Percentiles rank a stretch among this genome's conserved stretches.
phyloP scores from a whole-genome alignment of 2,888 invertebrate genomes.

The Eudasyphora cyanicolor region DNA sequence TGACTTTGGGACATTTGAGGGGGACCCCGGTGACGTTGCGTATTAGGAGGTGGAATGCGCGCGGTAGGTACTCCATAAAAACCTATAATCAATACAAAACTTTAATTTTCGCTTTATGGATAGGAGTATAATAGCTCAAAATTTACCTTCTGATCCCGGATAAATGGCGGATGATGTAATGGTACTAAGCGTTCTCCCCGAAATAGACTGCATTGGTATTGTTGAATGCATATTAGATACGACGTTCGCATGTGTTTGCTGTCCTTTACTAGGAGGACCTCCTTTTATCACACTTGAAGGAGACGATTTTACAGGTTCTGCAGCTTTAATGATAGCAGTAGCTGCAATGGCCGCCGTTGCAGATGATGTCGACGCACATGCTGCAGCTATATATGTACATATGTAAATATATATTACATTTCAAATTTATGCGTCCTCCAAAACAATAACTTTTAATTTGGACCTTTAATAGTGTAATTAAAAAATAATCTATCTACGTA shows the following conservation, averaged over 20 bases:
- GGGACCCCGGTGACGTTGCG: constrained; percentile 69
- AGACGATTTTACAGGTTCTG: constrained; percentile 9
- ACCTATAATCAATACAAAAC: too few relatives aligned
- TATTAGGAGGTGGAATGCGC: constrained; percentile 48
- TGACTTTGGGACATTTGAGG: constrained; percentile 66
- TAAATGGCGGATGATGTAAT: constrained; percentile 70
- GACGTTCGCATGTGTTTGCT: constrained; percentile 81
- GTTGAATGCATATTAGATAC: constrained; percentile 85
- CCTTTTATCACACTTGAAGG: constrained; percentile 44
- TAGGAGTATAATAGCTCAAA: neutral
- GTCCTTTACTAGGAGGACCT: constrained; percentile 19
- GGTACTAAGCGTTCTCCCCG: constrained; percentile 52
- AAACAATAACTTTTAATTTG: too few relatives aligned
- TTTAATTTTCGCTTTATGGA: neutral
- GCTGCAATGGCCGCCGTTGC: constrained; percentile 39
- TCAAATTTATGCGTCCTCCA: too few relatives aligned
- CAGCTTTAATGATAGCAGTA: constrained; percentile 36
- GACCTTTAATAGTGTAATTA: too few relatives aligned
- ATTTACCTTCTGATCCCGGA: constrained; percentile 69
- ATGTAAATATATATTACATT: too few relatives aligned
- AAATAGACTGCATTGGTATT: constrained; percentile 75
- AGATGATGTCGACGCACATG: constrained; percentile 77
- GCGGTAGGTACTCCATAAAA: constrained; percentile 72
- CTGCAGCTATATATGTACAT: too few relatives aligned
- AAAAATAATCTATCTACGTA: too few relatives aligned